Conservation (phyloP, 1,140 invertebrate genomes). For the Drosophila nigromelanica region DNA sequence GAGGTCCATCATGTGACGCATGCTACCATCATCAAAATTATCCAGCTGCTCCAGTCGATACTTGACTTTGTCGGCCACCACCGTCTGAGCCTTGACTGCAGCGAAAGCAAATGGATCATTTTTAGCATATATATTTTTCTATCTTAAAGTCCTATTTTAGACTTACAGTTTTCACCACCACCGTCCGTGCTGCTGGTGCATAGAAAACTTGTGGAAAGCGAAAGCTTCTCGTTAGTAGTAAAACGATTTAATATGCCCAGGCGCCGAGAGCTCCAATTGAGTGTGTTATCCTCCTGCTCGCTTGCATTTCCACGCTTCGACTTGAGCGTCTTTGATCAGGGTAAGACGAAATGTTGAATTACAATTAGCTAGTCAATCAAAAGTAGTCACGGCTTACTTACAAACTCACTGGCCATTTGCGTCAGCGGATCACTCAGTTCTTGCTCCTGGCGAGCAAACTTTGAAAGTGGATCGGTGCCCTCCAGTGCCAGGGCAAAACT, state of each 20-base stretch:
- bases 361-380: not conserved
- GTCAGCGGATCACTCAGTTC: slow-evolving; percentile 86
- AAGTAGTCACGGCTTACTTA: slow-evolving; percentile 61
- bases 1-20: slow-evolving; percentile 94
- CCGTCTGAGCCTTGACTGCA: slow-evolving; percentile 90
- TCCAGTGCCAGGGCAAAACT: slow-evolving; percentile 86
- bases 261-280: slow-evolving; percentile 91
- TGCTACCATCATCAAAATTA: slow-evolving; percentile 95
- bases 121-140: slow-evolving; percentile 73
- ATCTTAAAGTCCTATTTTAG: slow-evolving; percentile 49
- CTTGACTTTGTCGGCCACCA: slow-evolving; percentile 95
- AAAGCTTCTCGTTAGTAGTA: slow-evolving; percentile 95
- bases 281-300: slow-evolving; percentile 85
- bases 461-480: slow-evolving; percentile 90
- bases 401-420: slow-evolving; percentile 87
- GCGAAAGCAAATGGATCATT: not conserved
- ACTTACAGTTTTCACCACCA: slow-evolving; percentile 66
- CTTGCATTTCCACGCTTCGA: slow-evolving; percentile 77
- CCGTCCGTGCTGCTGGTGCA: slow-evolving; percentile 49
- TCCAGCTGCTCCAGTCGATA: slow-evolving; percentile 96
- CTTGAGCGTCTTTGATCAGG: slow-evolving; percentile 44
- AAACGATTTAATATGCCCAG: slow-evolving; percentile 92
- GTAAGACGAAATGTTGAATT: slow-evolving; percentile 4
- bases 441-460: slow-evolving; percentile 87
- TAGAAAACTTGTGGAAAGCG: slow-evolving; percentile 94